These are phyloP conservation scores for Zaprionus africanus DNA, from an alignment of 1,140 invertebrate genomes.

Conservation along the genomic window DNA sequence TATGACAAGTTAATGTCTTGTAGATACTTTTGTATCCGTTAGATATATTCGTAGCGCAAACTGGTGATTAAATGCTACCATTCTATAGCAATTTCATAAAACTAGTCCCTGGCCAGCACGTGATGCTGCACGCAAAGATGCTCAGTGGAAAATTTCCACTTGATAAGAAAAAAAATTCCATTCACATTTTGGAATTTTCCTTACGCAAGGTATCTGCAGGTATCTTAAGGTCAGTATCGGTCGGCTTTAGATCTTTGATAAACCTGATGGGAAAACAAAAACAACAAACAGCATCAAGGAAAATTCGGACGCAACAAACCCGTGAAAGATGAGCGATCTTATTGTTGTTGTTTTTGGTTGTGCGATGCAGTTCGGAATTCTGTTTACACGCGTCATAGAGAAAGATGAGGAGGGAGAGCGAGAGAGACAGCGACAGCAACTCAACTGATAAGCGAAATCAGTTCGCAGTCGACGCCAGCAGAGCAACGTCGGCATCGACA, in stretches of 20 bases:
- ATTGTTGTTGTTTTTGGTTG: slow-evolving; percentile 17
- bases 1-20: too few relatives aligned
- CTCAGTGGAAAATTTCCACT: slow-evolving; percentile 63
- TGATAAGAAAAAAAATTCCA: slow-evolving; percentile 55
- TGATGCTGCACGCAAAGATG: not conserved
- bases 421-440: slow-evolving; percentile 3
- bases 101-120: slow-evolving; percentile 25
- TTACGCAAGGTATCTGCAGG: slow-evolving; percentile 1
- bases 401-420: not conserved
- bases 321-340: not conserved
- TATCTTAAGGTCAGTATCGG: slow-evolving; percentile 12
- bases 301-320: slow-evolving; percentile 11
- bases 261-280: slow-evolving; percentile 1
- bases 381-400: slow-evolving; percentile 27
- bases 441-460: slow-evolving; percentile 30
- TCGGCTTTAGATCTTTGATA: not conserved
- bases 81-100: slow-evolving; percentile 1
- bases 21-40: too few relatives aligned
- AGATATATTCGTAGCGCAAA: too few relatives aligned
- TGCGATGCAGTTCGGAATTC: not conserved
- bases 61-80: too few relatives aligned
- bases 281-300: slow-evolving; percentile 5
- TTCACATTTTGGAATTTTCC: slow-evolving; percentile 38
- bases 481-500: not conserved
- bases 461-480: slow-evolving; percentile 6